phyloP scores from a whole-genome alignment of 2,113 vertebrate genomes.

The Grus americana region DNA sequence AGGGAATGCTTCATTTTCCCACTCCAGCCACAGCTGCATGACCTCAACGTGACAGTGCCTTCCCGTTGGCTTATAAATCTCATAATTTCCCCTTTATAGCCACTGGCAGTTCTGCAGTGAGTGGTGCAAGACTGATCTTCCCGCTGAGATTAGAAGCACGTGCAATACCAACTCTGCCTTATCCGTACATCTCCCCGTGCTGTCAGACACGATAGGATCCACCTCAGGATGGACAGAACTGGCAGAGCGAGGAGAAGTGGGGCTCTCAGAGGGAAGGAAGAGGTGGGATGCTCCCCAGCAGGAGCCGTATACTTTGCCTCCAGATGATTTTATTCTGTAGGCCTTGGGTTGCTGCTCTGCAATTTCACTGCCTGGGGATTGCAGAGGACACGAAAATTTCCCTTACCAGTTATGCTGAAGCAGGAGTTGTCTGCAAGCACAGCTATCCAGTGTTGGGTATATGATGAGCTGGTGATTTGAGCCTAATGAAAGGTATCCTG shows the following conservation, averaged over 20 bases:
- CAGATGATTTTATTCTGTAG: neutral
- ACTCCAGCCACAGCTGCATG: neutral
- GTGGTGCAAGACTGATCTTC: neutral
- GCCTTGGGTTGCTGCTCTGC: neutral
- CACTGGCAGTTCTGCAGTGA: neutral
- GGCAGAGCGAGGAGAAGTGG: accelerated
- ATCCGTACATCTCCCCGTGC: accelerated
- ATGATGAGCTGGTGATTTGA: neutral
- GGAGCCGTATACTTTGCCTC: neutral
- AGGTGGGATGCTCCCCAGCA: neutral
- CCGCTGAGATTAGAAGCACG: accelerated
- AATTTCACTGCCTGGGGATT: neutral
- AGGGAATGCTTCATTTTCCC: neutral
- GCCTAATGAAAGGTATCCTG: neutral
- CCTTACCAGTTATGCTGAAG: neutral
- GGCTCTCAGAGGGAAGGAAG: neutral
- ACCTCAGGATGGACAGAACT: accelerated
- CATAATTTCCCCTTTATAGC: neutral
- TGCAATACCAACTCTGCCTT: accelerated
- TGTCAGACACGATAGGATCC: accelerated
- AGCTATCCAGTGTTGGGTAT: neutral
- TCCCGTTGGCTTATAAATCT: neutral
- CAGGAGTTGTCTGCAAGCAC: neutral
- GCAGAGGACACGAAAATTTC: neutral
- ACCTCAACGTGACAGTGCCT: accelerated